Base-by-base conservation (phyloP, 2,113 vertebrate genomes). In the Trichomycterus rosablanca region DNA sequence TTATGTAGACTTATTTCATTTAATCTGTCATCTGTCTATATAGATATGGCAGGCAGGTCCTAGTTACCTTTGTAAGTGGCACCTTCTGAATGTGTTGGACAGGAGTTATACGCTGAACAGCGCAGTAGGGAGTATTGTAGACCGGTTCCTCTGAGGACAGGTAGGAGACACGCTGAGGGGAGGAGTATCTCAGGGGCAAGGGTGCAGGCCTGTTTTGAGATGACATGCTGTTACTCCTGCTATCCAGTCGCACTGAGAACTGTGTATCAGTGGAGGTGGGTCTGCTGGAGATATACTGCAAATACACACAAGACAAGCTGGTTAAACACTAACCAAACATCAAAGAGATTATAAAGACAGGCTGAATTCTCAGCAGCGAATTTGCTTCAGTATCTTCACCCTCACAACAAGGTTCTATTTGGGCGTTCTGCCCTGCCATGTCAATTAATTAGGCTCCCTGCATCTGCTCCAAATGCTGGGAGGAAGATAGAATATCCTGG, bases 91-190 rank as follows among this genome's bases (percentile, higher is more conserved):
- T 19, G 8, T 32, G 69, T 39, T 74, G 80, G 7, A 35, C 35
- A 1, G 78, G 61, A 59, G 59, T 67, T 53, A 57, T 62, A 1
- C 23, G 71, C 2, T 78, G 62, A 32, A 40, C 51, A 0, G 71
- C 59, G 0, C 59, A 55, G 74, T 89, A 93, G 0, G 92, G 90
- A 3, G 80, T 89, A n/a, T 83, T 87, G 83, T 93, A 93, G 63
- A 63, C 30, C 0, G 73, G 55, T 20, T 71, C 81, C 6, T 81
- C 78, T 0, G 5, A 32, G 0, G 79, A 54, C 39, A 81, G 76
- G 62, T 77, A 77, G 1, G 84, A 81, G 59, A 66, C 18, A 5
- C 52, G 77, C 72, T 83, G 82, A 1, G 86, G 77, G 15, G 84
- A 83, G 35, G 85, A 82, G 79, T 83, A 84, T 59, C 75, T 77